phyloP scores from a whole-genome alignment of 2,113 vertebrate species.

The Sigmodon hispidus region DNA sequence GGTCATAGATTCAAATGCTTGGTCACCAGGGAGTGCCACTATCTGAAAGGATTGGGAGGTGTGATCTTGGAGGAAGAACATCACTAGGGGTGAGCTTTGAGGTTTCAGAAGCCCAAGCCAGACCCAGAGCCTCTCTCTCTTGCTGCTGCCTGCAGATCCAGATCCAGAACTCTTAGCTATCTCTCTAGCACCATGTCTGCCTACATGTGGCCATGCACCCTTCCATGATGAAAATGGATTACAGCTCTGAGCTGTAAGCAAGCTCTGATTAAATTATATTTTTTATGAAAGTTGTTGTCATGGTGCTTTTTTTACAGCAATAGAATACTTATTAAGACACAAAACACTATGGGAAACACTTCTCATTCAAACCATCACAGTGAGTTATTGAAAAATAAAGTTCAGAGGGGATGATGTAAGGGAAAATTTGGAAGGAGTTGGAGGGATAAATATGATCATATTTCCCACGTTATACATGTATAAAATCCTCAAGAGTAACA shows the following conservation, averaged over 20 bases:
- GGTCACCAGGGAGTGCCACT: background rate
- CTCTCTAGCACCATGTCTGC: background rate
- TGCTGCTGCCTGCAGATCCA: background rate
- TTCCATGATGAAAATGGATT: background rate
- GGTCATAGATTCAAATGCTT: background rate
- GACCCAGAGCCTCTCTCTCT: background rate
- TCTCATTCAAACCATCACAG: background rate
- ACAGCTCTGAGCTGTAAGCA: background rate
- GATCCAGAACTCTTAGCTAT: background rate
- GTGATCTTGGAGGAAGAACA: background rate
- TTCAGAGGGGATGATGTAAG: too few relatives aligned
- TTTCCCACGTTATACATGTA: background rate
- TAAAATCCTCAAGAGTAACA: slow-evolving; percentile 12
- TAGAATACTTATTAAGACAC: background rate
- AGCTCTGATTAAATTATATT: background rate
- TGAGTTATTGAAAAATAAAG: background rate
- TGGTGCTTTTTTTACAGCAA: background rate
- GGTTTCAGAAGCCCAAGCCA: background rate
- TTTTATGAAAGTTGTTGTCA: background rate
- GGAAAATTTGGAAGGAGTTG: background rate
- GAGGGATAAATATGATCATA: too few relatives aligned
- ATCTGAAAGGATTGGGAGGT: background rate
- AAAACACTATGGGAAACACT: background rate
- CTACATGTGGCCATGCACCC: background rate
- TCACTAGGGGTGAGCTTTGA: background rate